Conservation (phyloP, 2,888 invertebrate genomes). For the Drosophila eohydei region DNA sequence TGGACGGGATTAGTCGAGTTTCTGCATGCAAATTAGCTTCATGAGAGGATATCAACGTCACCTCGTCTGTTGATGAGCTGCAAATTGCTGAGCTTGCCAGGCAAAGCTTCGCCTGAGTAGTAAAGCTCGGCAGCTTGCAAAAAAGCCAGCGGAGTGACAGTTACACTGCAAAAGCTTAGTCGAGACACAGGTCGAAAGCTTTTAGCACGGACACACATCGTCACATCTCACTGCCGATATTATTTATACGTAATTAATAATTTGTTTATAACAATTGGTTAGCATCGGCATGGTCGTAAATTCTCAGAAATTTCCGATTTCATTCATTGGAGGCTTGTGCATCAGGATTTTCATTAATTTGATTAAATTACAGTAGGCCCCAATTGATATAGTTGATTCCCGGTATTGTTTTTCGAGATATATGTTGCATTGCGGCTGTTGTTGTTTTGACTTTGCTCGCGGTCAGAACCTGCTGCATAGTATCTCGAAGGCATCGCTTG, state of each 20-base stretch:
- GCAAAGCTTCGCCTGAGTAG: too few species aligned
- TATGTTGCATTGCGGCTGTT: not conserved
- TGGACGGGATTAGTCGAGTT: not conserved
- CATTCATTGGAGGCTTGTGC: not conserved
- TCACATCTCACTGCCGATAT: not conserved
- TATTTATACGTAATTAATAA: not conserved
- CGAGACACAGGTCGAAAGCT: conserved; percentile 12
- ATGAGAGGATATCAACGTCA: not conserved
- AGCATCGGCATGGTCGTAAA: not conserved
- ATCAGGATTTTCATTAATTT: not conserved
- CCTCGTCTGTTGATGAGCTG: not conserved
- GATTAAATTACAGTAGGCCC: too few species aligned
- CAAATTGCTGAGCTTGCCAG: not conserved
- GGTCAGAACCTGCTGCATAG: not conserved
- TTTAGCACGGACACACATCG: conserved; percentile 12
- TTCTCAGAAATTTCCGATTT: not conserved
- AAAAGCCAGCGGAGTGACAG: too few species aligned
- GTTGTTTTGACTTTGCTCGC: not conserved
- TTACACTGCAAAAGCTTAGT: conserved; percentile 8
- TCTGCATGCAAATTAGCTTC: not conserved
- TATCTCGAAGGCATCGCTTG: not conserved
- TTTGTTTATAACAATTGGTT: not conserved
- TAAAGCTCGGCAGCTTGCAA: not conserved
- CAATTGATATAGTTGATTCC: not conserved
- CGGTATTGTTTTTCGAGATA: not conserved